Evolutionary conservation across 2,888 invertebrate genomes (phyloP).

Genomic region (Agrilus mali): DNA sequence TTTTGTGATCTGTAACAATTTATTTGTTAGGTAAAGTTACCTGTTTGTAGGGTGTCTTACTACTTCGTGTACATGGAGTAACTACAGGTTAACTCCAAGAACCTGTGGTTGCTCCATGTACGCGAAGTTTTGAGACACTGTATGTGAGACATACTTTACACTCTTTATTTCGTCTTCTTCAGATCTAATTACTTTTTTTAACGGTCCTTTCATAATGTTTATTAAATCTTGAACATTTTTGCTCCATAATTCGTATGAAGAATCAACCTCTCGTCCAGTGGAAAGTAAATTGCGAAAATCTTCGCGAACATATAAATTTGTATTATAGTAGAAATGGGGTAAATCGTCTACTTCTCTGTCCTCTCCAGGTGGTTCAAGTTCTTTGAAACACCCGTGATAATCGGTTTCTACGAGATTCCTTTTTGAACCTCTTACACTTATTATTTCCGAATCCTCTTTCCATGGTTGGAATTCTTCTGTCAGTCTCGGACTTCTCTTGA

Average conservation of each 20-base stretch:
- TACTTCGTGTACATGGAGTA: too few species aligned
- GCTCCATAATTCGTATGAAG: constrained; percentile 26
- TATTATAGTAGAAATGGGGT: constrained; percentile 25
- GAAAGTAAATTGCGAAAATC: constrained; percentile 29
- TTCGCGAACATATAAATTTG: constrained; percentile 28
- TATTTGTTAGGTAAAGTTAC: too few species aligned
- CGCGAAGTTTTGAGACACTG: too few species aligned
- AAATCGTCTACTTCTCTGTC: constrained; percentile 14
- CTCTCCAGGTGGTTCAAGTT: constrained; percentile 15
- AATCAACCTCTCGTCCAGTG: constrained; percentile 19
- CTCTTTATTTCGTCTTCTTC: too few species aligned
- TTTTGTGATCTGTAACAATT: too few species aligned
- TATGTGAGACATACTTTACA: too few species aligned
- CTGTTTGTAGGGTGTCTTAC: too few species aligned
- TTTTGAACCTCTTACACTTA: constrained; percentile 5
- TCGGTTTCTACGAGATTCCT: constrained; percentile 12
- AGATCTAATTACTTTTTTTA: too few species aligned
- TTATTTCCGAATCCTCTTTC: constrained; percentile 12
- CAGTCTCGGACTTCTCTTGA: constrained; percentile 3
- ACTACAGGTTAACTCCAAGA: too few species aligned
- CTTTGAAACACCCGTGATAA: constrained; percentile 25
- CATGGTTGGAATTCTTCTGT: constrained; percentile 8
- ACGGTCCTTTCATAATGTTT: constrained; percentile 2
- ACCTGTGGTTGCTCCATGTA: too few species aligned
- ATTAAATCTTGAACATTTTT: constrained; percentile 24